Base-by-base conservation (phyloP, 2,797 vertebrate species). In the Acrossocheilus fasciatus region DNA sequence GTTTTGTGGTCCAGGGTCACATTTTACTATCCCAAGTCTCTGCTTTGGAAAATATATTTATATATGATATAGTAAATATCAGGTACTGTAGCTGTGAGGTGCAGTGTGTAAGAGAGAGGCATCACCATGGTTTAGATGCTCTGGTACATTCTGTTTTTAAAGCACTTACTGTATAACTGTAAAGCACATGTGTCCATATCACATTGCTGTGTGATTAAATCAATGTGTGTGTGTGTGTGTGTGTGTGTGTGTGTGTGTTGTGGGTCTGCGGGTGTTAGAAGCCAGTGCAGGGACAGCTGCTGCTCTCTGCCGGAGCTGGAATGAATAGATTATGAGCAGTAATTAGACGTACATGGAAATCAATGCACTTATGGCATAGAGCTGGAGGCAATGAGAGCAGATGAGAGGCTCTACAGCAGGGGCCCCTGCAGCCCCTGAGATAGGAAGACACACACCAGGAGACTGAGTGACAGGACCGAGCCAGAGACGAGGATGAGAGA, bases 241-340 rank as follows among this genome's bases (percentile, higher is more conserved):
- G 54, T 69, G 3, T 75, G 8, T 84, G 41, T 87, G 81, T 87
- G 36, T 72, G 82, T 57, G 77, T 75, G 79, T 30, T 75, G 30
- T 41, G 20, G 36, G 76, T 74, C 70, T 74, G 69, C 6, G 68
- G 50, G 83, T 82, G 75, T 87, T 64, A 73, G 74, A 80, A 84
- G 68, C 54, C 82, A 18, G 96, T 96, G 96, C 97, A 97, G 97
- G 97, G 97, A 98, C 98, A 98, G 98, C 98, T 98, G 98, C 97
- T 97, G 97, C 96, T 96, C 96, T 97, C 96, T 97, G 96, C 96
- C 95, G 87, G 96, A 96, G 96, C 96, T 97, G 96, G 97, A 98
- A 99, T 98, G 98, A 99, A 99, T 99, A 99, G 98, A 99, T 99
- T 98, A 99, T 98, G 97, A 98, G 97, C 96, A 96, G 97, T 99